phyloP scores from a whole-genome alignment of 2,113 vertebrate genomes.

The Mustelus asterias region DNA sequence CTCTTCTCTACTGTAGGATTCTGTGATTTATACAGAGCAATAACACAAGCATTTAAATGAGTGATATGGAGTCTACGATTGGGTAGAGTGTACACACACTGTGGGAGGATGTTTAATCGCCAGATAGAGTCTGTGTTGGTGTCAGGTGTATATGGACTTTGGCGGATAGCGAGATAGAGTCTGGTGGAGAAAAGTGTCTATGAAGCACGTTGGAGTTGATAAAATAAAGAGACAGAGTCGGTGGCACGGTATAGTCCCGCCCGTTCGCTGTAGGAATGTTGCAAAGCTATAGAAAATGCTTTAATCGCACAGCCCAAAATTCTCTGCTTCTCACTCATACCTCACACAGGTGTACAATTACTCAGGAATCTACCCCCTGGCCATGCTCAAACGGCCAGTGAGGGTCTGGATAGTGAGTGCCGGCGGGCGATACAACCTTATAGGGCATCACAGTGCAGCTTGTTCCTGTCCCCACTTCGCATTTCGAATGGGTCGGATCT shows the following conservation, averaged over 20 bases:
- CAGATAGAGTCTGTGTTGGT: background rate
- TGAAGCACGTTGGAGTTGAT: background rate
- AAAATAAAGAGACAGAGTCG: background rate
- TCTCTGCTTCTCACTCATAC: background rate
- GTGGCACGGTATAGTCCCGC: background rate
- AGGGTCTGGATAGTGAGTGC: background rate
- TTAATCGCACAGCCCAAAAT: background rate
- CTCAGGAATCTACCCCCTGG: background rate
- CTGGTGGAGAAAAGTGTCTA: no score
- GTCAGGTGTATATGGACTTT: background rate
- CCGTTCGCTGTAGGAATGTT: background rate
- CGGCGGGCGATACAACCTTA: background rate
- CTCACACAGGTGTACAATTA: background rate
- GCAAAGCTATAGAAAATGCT: background rate
- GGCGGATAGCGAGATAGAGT: no score
- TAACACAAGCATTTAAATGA: background rate
- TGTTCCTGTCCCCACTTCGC: background rate
- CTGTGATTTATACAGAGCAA: background rate
- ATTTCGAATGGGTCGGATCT: background rate
- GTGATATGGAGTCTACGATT: background rate
- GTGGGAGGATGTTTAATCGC: no score
- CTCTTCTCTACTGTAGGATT: no score
- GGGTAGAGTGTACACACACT: no score
- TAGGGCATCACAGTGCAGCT: background rate
- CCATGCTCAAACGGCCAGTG: background rate